Evolutionary conservation across 2,113 vertebrate species (phyloP), one percentile per base, ranked within the genome.

Genomic region (Mus pahari): DNA sequence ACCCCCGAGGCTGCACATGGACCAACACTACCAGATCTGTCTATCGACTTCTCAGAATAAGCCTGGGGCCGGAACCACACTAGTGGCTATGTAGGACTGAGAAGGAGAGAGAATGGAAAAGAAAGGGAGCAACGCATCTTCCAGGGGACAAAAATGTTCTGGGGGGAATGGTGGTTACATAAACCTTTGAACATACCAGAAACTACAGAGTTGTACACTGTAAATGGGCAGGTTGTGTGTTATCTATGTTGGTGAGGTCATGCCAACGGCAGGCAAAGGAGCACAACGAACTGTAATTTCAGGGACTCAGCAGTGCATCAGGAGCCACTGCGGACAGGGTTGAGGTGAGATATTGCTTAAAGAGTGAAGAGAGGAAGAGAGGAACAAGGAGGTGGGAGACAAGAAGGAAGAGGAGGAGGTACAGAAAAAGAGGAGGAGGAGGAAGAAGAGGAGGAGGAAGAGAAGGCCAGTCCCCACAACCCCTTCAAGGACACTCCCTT

Each of bases 381-480:
- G 48, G 10, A 9, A 11, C 45, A 31, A 16, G 13, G 7, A 64
- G 45, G 26, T 8, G 7, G 22, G 22, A 16, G n/a, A 71, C 13
- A 58, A 5, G 33, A 12, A 33, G 3, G 36, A 45, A 6, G 31
- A 86, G 4, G 5, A 64, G 62, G 28, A 42, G 3, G 42, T 26
- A 62, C 7, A 7, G 2, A 24, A 13, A 8, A 17, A 6, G 3
- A 33, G 20, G 8, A 13, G n/a, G 9, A 11, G 28, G 1, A 53
- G 3, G 20, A 2, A 7, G 12, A 62, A 31, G 5, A 8, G 24
- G 9, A 11, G 28, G 1, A 53, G 3, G 20, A 2, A 7, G 12
- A 62, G 39, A 13, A 28, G 12, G 14, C 6, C 0, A 2, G 7
- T 28, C 26, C 83, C 82, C 28, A 22, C 9, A 33, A 13, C 66